These are phyloP conservation scores for Caenorhabditis wallacei DNA, from an alignment of 2,888 invertebrate genomes.

Conservation along the genomic window DNA sequence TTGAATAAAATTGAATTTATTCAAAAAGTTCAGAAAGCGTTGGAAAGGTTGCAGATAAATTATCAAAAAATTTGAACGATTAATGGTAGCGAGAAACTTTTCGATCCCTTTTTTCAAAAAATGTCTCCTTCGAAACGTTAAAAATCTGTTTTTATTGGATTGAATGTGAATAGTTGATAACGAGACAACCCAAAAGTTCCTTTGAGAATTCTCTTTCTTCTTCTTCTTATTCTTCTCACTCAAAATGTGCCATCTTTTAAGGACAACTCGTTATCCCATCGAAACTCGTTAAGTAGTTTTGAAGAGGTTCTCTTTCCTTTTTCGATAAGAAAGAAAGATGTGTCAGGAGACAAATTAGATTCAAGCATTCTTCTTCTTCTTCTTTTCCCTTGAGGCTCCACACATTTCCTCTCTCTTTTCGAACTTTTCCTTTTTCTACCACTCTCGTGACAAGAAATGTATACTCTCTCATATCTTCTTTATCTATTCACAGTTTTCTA, in stretches of 20 bases:
- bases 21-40: no score
- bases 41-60: no score
- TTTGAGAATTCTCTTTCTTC: constrained; percentile 16
- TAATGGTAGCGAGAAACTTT: no score
- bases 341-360: constrained; percentile 62
- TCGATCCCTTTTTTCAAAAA: neutral
- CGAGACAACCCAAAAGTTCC: neutral
- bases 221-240: neutral
- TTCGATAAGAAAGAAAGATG: constrained; percentile 36
- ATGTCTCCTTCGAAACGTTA: neutral
- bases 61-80: no score
- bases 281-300: constrained; percentile 56
- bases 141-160: neutral
- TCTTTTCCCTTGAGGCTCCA: constrained; percentile 48
- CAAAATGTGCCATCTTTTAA: constrained; percentile 21
- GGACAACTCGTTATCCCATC: constrained; percentile 45
- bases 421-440: constrained; percentile 34
- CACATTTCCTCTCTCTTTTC: constrained; percentile 12
- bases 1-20: neutral
- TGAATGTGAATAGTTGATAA: constrained; percentile 27
- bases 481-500: constrained; percentile 19
- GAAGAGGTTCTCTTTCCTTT: constrained; percentile 32
- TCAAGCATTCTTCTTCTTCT: constrained; percentile 33
- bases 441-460: constrained; percentile 37
- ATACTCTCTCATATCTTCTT: constrained; percentile 22